Conservation (phyloP, 2,797 vertebrate genomes). For the Rhodeus uyekii region DNA sequence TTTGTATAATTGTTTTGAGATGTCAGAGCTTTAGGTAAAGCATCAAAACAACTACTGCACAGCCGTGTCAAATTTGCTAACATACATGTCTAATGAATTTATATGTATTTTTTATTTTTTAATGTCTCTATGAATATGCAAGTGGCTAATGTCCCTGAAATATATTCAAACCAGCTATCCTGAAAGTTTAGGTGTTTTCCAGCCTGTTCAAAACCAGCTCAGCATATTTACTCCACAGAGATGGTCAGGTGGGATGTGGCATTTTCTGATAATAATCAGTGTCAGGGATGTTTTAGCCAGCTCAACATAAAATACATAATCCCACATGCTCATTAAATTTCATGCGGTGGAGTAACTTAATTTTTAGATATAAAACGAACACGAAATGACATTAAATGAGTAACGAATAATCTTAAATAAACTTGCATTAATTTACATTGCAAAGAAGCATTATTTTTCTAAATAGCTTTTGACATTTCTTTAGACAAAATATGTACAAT, state of each 20-base stretch:
- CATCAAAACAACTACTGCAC: background rate
- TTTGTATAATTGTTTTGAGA: background rate
- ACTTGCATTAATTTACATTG: background rate
- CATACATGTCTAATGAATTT: background rate
- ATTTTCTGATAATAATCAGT: slow-evolving; percentile 13
- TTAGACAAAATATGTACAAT: background rate
- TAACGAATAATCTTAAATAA: background rate
- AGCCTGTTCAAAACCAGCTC: slow-evolving; percentile 42
- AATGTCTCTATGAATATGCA: slow-evolving; percentile 40
- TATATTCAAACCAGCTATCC: slow-evolving; percentile 22
- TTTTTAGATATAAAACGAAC: slow-evolving; percentile 5
- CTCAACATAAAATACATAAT: slow-evolving; percentile 35
- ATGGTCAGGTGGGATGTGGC: slow-evolving; percentile 35
- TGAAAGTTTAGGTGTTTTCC: slow-evolving; percentile 59
- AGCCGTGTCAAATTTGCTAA: background rate
- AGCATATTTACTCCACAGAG: slow-evolving; percentile 34
- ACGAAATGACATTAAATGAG: background rate
- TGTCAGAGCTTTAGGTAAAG: background rate
- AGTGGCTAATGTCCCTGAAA: background rate
- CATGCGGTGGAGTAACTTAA: background rate
- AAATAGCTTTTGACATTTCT: no score
- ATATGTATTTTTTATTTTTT: background rate
- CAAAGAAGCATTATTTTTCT: background rate
- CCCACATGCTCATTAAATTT: background rate
- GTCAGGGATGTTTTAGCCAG: slow-evolving; percentile 29